Evolutionary conservation across 2,888 invertebrate genomes (phyloP).

Genomic region (Palloptera scutellata): DNA sequence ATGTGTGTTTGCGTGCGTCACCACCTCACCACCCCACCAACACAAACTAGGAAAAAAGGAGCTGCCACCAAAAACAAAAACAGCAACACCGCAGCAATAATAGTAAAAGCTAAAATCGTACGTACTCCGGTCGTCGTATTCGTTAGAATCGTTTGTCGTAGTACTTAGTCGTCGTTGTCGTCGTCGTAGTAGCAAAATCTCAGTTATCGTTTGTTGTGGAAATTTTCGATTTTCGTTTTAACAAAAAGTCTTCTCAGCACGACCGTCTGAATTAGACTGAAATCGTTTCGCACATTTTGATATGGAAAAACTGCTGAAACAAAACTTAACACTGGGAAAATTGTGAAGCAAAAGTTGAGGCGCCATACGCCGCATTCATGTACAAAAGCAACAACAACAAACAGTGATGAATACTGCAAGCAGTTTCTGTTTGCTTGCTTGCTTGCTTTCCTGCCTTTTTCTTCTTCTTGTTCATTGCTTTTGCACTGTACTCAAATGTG

Average conservation of each 20-base stretch:
- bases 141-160: slow-evolving; percentile 18
- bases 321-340: slow-evolving; percentile 43
- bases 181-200: slow-evolving; percentile 15
- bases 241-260: slow-evolving; percentile 65
- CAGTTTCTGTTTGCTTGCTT: slow-evolving; percentile 6
- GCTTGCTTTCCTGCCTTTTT: too few species aligned
- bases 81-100: not conserved
- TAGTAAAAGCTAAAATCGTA: not conserved
- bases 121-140: slow-evolving; percentile 4
- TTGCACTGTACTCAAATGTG: too few species aligned
- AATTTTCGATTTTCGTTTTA: slow-evolving; percentile 34
- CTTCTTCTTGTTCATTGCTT: too few species aligned
- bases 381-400: not conserved
- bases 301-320: slow-evolving; percentile 62
- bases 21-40: slow-evolving; percentile 12
- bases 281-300: slow-evolving; percentile 64
- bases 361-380: not conserved
- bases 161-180: slow-evolving; percentile 22
- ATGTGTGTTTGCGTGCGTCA: slow-evolving; percentile 22
- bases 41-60: slow-evolving; percentile 3
- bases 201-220: slow-evolving; percentile 5
- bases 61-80: slow-evolving; percentile 20
- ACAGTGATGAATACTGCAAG: not conserved
- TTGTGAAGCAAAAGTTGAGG: not conserved
- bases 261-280: slow-evolving; percentile 65